Evolutionary conservation across 35 echinoderm and acorn worm species (phyloP).

Genomic region (Anneissia japonica): DNA sequence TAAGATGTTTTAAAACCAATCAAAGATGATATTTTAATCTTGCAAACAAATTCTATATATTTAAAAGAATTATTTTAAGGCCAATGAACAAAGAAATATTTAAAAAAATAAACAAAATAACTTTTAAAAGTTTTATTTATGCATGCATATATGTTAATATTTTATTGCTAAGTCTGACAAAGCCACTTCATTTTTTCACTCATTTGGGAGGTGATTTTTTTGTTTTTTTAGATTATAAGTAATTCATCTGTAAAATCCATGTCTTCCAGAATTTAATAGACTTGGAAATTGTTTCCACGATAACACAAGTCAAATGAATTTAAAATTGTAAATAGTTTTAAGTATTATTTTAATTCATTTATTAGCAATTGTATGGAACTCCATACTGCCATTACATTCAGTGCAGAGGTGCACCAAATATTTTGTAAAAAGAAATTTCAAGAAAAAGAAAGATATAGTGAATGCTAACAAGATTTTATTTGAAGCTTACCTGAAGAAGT

Average conservation of each 20-base stretch:
- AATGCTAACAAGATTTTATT: too few relatives aligned
- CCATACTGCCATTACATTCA: too few relatives aligned
- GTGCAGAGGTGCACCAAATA: neutral
- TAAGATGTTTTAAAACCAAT: too few relatives aligned
- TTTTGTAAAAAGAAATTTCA: neutral
- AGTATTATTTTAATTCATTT: neutral
- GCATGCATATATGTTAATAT: neutral
- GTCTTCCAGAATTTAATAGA: neutral
- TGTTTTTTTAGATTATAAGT: neutral
- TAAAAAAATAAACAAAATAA: too few relatives aligned
- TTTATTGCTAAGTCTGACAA: neutral
- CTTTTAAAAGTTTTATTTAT: neutral
- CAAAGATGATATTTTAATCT: too few relatives aligned
- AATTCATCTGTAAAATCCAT: neutral
- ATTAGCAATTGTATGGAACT: too few relatives aligned
- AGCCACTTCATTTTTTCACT: neutral
- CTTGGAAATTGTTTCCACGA: neutral
- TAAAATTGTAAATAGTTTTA: neutral
- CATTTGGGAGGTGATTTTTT: neutral
- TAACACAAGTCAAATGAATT: neutral
- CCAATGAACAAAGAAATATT: too few relatives aligned
- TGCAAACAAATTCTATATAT: too few relatives aligned
- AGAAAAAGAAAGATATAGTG: too few relatives aligned
- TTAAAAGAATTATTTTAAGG: too few relatives aligned
- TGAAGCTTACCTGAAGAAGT: too few relatives aligned